These are phyloP conservation scores for Sphenodon punctatus DNA, from an alignment of 2,797 vertebrate genomes.

Conservation along the genomic window DNA sequence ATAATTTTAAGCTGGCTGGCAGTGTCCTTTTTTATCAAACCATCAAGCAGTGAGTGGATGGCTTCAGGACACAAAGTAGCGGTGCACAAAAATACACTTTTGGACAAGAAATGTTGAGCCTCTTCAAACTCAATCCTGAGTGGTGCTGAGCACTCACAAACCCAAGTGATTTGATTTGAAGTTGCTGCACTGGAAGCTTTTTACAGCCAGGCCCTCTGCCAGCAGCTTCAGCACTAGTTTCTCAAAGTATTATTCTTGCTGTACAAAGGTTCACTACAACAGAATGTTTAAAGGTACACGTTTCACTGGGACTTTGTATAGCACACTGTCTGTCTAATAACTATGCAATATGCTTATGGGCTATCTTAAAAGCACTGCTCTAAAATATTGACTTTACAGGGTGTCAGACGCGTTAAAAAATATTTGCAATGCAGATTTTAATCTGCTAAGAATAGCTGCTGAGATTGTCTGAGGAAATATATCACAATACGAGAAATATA, in stretches of 20 bases:
- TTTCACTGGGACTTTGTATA: not conserved
- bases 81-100: not conserved
- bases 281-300: not conserved
- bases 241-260: not conserved
- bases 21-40: not conserved
- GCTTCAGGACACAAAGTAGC: not conserved
- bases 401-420: not conserved
- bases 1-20: not conserved
- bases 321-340: not conserved
- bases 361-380: rapidly evolving
- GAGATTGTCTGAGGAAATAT: not conserved
- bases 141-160: not conserved
- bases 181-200: slow-evolving; percentile 2
- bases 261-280: not conserved
- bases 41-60: not conserved
- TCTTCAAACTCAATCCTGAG: not conserved
- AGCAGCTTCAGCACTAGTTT: not conserved
- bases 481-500: not conserved
- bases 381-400: not conserved
- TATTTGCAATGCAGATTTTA: rapidly evolving
- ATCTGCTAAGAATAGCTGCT: not conserved
- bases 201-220: not conserved
- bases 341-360: rapidly evolving
- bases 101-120: not conserved
- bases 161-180: not conserved